Base-by-base conservation (phyloP, 1,140 invertebrate genomes). In the Eumeta japonica region DNA sequence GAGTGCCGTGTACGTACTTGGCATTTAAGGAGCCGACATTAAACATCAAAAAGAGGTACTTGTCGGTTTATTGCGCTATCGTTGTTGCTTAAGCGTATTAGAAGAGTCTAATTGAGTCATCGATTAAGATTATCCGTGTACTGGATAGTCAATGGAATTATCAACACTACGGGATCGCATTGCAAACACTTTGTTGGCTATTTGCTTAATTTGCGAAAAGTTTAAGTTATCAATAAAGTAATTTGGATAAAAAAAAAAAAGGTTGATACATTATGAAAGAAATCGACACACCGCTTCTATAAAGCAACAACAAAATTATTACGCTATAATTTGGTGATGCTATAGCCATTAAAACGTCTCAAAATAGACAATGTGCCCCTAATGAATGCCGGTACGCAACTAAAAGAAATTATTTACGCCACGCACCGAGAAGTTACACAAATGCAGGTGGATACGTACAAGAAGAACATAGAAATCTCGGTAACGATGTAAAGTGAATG, bases 391-490 rank as follows among this genome's bases (percentile, higher is more conserved):
- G 52, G 52, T 52, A 10, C 28, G 49, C 45, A 52, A 51, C 45
- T 50, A 45, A 54, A 50, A 53, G 59, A 55, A 64, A 68, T 70
- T 71, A 71, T 68, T 67, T 68, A 63, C 68, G 66, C 61, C 64
- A 67, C 52, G 55, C 39, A 57, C 39, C 45, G 45, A 46, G 50
- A 50, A 37, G 44, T 44, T 45, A 44, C 16, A 59, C 55, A 58
- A 59, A 60, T 52, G 50, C 54, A 50, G 45, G 39, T 45, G 48
- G 37, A 58, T 43, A 58, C 53, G 48, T 53, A 11, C 4, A 12
- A 30, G 7, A 63, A 55, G 52, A 60, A 65, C 50, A 50, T 67
- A 58, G 60, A 56, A 58, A 56, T 58, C 51, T 50, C 41, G 38
- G 57, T 58, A 62, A 60, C 52, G 55, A 62, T 48, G 53, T 57